These are phyloP conservation scores for Hanleya hanleyi DNA, from an alignment of 2,888 invertebrate genomes.

Conservation along the genomic window DNA sequence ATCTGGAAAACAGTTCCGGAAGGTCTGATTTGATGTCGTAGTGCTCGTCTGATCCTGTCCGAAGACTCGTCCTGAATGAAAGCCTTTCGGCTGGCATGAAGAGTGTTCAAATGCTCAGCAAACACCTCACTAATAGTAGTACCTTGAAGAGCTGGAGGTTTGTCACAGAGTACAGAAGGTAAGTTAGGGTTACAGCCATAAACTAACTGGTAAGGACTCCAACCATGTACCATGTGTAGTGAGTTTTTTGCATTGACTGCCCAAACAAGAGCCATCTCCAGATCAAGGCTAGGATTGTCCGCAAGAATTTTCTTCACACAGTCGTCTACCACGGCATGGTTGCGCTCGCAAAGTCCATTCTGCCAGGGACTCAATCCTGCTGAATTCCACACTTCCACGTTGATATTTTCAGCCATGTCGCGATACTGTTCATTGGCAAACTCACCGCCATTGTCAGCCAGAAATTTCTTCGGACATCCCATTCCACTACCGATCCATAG, in stretches of 20 bases:
- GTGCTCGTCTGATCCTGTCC: slow-evolving; percentile 25
- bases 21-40: slow-evolving; percentile 27
- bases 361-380: too few species aligned
- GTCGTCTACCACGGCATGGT: slow-evolving; percentile 17
- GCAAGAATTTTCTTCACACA: slow-evolving; percentile 6
- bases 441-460: slow-evolving; percentile 32
- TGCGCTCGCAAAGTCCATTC: too few species aligned
- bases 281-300: background rate
- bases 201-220: slow-evolving; percentile 21
- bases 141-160: slow-evolving; percentile 18
- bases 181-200: slow-evolving; percentile 25
- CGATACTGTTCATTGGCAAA: slow-evolving; percentile 33
- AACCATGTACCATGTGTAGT: slow-evolving; percentile 15
- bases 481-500: slow-evolving; percentile 29
- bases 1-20: too few species aligned
- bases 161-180: slow-evolving; percentile 19
- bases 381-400: too few species aligned
- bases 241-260: slow-evolving; percentile 15
- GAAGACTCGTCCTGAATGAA: slow-evolving; percentile 21
- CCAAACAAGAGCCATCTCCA: slow-evolving; percentile 13
- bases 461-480: slow-evolving; percentile 18
- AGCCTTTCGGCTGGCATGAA: slow-evolving; percentile 26
- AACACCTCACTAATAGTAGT: slow-evolving; percentile 21
- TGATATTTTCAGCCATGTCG: slow-evolving; percentile 32
- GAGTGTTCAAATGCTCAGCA: slow-evolving; percentile 31